Base-by-base conservation (phyloP, 2,888 invertebrate species). In the Noctua comes region DNA sequence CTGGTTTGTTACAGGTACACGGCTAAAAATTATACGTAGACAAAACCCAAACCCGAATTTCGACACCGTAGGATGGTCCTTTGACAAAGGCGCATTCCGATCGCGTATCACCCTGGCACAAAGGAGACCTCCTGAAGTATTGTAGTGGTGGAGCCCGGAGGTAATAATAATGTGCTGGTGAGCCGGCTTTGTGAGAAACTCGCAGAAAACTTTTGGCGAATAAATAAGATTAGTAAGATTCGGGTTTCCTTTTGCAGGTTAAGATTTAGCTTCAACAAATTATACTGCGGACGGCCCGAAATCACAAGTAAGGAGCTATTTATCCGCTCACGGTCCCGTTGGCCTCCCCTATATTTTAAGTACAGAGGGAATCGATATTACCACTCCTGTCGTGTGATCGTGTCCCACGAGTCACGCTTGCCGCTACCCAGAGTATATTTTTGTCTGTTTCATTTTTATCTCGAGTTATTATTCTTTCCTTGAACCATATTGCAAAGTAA, bases 11-110 rank as follows among this genome's bases (percentile, higher is more conserved):
- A 91, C 96, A 96, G 96, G 96, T 96, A 96, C 92, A 88, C 94
- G 93, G 93, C 93, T 93, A 94, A 95, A 95, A 95, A 94, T 96
- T 95, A 95, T 95, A 94, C 93, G 94, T 95, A 95, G 95, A 95
- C 94, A 93, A 95, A 94, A 93, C 92, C 91, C 88, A 89, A 88
- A 91, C 92, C 92, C 92, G 91, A 92, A 93, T 94, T 95, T 95
- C 93, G 94, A 93, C 91, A 93, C 90, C 91, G 91, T 91, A 90
- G 91, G 89, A 91, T 90, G 90, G 91, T 91, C 90, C 93, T 94
- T 93, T 94, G 93, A 93, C 94, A 94, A 93, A 94, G 93, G 90
- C 92, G 91, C 95, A 95, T 96, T 95, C 95, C 95, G 92, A 93
- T 93, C 91, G 91, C 90, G 91, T 91, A 92, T 91, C 89, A 84